Conservation (phyloP, 1,140 invertebrate species). For the Drosophila miranda region DNA sequence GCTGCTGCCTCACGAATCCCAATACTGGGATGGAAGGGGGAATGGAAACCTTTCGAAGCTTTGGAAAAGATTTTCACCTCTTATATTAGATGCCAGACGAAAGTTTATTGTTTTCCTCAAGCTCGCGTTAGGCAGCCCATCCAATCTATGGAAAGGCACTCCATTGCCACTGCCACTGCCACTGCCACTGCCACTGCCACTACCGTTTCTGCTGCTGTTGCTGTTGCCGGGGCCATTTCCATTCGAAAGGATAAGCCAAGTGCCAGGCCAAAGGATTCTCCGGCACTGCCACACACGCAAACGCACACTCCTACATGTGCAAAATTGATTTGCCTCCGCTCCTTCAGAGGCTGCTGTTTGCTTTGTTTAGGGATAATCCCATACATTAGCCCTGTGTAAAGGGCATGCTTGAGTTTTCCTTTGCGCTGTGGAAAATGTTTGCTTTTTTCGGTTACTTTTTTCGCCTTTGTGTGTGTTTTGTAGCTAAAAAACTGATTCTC, state of each 20-base stretch:
- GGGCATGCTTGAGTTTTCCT: conserved; percentile 53
- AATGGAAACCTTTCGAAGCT: conserved; percentile 62
- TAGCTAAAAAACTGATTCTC: conserved; percentile 39
- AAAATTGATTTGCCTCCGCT: conserved; percentile 74
- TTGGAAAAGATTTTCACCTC: conserved; percentile 78
- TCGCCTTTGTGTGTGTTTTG: conserved; percentile 19
- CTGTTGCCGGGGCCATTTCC: conserved; percentile 14
- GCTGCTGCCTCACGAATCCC: conserved; percentile 46
- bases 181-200: conserved; percentile 13
- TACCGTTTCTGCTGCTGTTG: too few relatives aligned
- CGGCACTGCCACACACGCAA: conserved; percentile 14
- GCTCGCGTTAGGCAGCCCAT: conserved; percentile 55
- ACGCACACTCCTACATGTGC: conserved; percentile 39
- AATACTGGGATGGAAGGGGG: not conserved
- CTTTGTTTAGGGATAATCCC: conserved; percentile 76
- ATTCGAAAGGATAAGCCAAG: conserved; percentile 58
- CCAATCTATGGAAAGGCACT: not conserved
- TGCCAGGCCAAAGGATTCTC: conserved; percentile 22
- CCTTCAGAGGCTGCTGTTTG: conserved; percentile 46
- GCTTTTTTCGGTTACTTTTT: conserved; percentile 10
- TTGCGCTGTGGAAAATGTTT: conserved; percentile 23
- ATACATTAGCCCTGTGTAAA: conserved; percentile 75
- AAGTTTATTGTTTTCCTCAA: conserved; percentile 76
- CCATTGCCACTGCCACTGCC: conserved; percentile 28
- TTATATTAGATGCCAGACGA: conserved; percentile 74